Base-by-base conservation (phyloP, 2,888 invertebrate species). In the Drosophila anceps region DNA sequence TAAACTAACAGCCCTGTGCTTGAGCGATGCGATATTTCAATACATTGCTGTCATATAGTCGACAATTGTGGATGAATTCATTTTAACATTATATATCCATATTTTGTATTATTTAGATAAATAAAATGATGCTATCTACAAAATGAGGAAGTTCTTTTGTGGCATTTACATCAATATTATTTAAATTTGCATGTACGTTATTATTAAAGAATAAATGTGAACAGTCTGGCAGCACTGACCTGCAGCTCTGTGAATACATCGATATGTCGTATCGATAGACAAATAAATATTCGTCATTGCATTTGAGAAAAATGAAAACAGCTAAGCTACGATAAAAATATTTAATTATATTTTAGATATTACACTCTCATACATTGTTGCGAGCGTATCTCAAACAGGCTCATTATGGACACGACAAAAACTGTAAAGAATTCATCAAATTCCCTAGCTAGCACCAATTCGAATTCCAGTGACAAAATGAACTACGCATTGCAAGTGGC, bases 401-500 rank as follows among this genome's bases (percentile, higher is more conserved):
- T 27, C 29, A 62, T 15, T 29, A 84, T 83, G 83, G 87, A 83
- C 44, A 29, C 58, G 10, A 24, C 58, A 9, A 53, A 75, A 27
- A 15, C 64, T 60, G 27, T 61, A 12, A 76, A 65, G 29, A 35
- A 18, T 8, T 27, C 59, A 20, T 13, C 66, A 15, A 51, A 53
- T 24, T 46, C 76, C 10, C 8, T 61, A 33, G 20, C 53, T 12
- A 76, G 37, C 20, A 13, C 48, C 1, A 53, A 35, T 18, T 18
- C 66, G 6, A 60, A 48, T 2, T 50, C 73, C 29, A 79, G 63
- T 10, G 84, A 72, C 24, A 84, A 88, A 66, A 77, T 77, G 70
- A 88, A 84, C 44, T 84, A 79, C 72, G 84, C 84, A 51, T 61
- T 96, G 68, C 95, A 96, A 93, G 94, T 97, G 67, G 97, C 97